Evolutionary conservation across 2,888 invertebrate species (phyloP).

Genomic region (Orthonevra nobilis): DNA sequence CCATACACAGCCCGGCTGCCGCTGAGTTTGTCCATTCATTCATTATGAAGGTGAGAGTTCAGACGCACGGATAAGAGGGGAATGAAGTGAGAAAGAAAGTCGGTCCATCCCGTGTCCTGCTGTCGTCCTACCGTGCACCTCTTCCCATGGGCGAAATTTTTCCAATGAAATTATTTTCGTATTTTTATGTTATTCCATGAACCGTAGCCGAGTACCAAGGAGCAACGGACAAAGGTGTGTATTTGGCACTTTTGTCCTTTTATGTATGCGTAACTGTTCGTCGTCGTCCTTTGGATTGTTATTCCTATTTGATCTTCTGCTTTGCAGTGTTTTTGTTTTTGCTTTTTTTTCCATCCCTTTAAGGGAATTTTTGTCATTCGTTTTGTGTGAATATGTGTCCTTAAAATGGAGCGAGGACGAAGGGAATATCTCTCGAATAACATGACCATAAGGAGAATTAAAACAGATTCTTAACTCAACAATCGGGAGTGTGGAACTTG

Average conservation of each 20-base stretch:
- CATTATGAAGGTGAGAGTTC: constrained; percentile 64
- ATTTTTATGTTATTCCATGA: constrained; percentile 52
- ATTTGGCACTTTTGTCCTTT: neutral
- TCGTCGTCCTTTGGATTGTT: constrained; percentile 37
- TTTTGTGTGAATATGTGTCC: constrained; percentile 19
- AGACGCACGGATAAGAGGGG: constrained; percentile 24
- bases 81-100: constrained; percentile 1
- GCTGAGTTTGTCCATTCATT: constrained; percentile 6
- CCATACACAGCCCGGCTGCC: neutral
- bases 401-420: constrained; percentile 5
- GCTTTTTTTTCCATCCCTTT: constrained; percentile 47
- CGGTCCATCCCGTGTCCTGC: neutral
- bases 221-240: neutral
- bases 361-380: constrained; percentile 55
- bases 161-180: constrained; percentile 55
- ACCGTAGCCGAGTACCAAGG: too few species aligned
- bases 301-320: constrained; percentile 32
- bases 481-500: neutral
- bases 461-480: constrained; percentile 47
- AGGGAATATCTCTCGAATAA: constrained; percentile 25
- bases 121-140: neutral
- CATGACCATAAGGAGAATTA: constrained; percentile 51
- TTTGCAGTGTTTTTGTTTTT: constrained; percentile 1
- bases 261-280: too few species aligned
- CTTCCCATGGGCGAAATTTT: constrained; percentile 30